phyloP scores from a whole-genome alignment of 2,888 invertebrate species.

The Liodrosophila aerea region DNA sequence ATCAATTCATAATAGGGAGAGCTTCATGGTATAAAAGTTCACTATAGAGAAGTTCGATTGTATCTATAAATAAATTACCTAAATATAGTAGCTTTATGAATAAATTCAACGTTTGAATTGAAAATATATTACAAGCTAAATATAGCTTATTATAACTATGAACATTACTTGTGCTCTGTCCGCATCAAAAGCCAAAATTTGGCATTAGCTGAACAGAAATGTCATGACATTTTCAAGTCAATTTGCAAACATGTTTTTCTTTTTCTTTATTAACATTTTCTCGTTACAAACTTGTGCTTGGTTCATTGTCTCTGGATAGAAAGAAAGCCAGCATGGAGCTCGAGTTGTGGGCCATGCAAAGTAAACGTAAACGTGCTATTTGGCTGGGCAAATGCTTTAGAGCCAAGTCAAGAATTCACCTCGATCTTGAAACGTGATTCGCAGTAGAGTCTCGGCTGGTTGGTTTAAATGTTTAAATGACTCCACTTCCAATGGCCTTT shows the following conservation, averaged over 20 bases:
- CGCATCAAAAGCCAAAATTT: conserved; percentile 63
- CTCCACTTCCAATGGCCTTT: conserved; percentile 44
- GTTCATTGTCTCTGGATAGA: conserved; percentile 21
- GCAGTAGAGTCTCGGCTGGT: conserved; percentile 25
- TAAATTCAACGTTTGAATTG: too few relatives aligned
- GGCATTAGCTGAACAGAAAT: conserved; percentile 60
- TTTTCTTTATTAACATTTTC: neutral
- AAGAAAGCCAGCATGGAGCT: conserved; percentile 40
- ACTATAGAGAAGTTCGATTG: too few relatives aligned
- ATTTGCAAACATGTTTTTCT: neutral
- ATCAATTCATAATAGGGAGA: too few relatives aligned
- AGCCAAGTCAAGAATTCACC: conserved; percentile 69
- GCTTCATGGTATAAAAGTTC: too few relatives aligned
- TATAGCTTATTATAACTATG: too few relatives aligned
- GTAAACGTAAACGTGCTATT: conserved; percentile 59
- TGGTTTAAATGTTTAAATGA: neutral
- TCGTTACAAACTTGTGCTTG: neutral
- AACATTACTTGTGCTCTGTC: too few relatives aligned
- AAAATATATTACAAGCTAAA: too few relatives aligned
- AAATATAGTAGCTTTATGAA: too few relatives aligned
- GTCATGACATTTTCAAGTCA: conserved; percentile 61
- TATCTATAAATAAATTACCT: too few relatives aligned
- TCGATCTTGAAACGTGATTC: conserved; percentile 81
- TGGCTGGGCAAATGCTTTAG: conserved; percentile 19
- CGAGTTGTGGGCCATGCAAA: conserved; percentile 5